Evolutionary conservation across 2,888 invertebrate genomes (phyloP), one percentile per base, ranked within the genome.

Genomic region (Panopea generosa): DNA sequence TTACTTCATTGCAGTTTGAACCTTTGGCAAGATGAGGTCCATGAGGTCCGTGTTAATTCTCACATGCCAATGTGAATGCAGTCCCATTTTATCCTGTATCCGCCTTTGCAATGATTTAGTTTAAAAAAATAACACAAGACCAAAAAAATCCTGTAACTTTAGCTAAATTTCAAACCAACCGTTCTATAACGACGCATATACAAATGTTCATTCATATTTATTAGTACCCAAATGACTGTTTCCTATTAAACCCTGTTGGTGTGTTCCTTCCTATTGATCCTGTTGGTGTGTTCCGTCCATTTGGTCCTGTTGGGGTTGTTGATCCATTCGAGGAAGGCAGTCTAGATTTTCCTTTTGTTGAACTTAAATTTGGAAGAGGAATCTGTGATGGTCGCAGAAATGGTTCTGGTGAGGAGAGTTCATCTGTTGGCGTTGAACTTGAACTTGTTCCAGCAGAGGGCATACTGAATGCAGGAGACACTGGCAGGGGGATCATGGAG

Each of bases 401-500:
- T 7, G 40, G n/a, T 11, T 40, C 53, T 14, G 68, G 70, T 38
- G 73, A 56, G n/a, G 47, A 52, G 1, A 77, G 60, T 59, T 77
- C 80, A 24, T 78, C 75, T 24, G 76, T 77, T 0, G 74, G 77
- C 43, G 76, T 73, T 1, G 72, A 72, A 27, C 61, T 60, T 18
- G 68, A 61, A 29, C 68, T 74, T 14, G 71, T 61, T 4, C 56
- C 26, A 0, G 68, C 61, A 11, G 61, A 45, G 7, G 67, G 77
- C 77, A 68, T 77, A 45, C 27, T 65, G 53, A 68, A 65, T 16
- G 72, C 72, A 29, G 77, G 77, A 11, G 73, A 77, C 14, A 73
- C 66, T 14, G 76, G 75, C 16, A 69, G 50, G 6, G 80, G 78
- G n/a, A 73, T 77, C 80, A 70, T 77, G 4, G 71, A 78, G 18